A percentile compares a stretch with the other conserved stretches of the same genome.
Conservation (phyloP, 2,888 invertebrate genomes). For the Cosmorhoe ocellata region DNA sequence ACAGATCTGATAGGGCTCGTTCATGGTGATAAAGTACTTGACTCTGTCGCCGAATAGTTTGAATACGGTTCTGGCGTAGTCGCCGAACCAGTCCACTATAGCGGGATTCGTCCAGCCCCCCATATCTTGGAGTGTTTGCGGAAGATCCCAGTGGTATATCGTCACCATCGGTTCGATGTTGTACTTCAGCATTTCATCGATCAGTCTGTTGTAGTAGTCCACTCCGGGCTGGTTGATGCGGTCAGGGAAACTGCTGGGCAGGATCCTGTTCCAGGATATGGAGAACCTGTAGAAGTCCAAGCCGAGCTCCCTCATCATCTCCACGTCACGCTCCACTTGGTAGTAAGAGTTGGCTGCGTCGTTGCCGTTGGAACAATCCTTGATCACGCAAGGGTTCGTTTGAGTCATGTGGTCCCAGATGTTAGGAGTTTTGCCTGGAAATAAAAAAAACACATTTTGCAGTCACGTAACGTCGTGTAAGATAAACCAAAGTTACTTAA, state of each 20-base stretch:
- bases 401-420: conserved; percentile 84
- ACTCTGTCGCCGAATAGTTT: conserved; percentile 69
- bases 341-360: conserved; percentile 82
- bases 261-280: conserved; percentile 83
- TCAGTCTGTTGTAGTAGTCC: conserved; percentile 84
- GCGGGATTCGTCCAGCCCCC: conserved; percentile 75
- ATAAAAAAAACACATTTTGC: too few relatives aligned
- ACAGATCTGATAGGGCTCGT: conserved; percentile 72
- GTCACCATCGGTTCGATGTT: conserved; percentile 83
- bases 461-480: too few relatives aligned
- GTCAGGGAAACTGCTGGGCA: conserved; percentile 78
- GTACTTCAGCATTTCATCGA: conserved; percentile 81
- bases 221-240: conserved; percentile 79
- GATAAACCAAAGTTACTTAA: too few relatives aligned
- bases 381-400: conserved; percentile 64
- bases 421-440: conserved; percentile 75
- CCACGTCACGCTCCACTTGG: conserved; percentile 77
- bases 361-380: conserved; percentile 80
- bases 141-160: conserved; percentile 76
- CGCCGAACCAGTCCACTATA: conserved; percentile 65
- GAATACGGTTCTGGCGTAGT: conserved; percentile 65
- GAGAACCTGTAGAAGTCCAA: conserved; percentile 78
- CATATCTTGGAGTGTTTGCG: conserved; percentile 69
- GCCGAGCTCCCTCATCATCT: conserved; percentile 62
- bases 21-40: conserved; percentile 80